A percentile compares a stretch with the other conserved stretches of the same genome.
phyloP scores from a whole-genome alignment of 2,113 vertebrate species.

The Silurus meridionalis region DNA sequence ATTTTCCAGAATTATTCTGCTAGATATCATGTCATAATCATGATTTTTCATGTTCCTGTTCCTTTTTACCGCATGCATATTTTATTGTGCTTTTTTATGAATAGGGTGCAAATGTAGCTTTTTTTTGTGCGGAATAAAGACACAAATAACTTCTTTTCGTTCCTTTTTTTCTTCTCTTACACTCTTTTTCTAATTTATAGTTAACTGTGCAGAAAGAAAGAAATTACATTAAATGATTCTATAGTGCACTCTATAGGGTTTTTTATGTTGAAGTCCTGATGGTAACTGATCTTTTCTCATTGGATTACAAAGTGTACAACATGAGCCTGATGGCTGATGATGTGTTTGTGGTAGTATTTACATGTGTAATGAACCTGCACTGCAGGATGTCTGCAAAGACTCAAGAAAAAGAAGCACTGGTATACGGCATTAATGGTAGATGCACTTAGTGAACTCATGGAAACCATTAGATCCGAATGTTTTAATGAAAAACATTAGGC shows the following conservation, averaged over 20 bases:
- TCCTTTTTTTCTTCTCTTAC: not conserved
- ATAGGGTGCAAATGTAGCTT: not conserved
- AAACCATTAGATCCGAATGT: constrained; percentile 6
- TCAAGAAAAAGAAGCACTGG: not conserved
- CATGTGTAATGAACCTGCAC: constrained; percentile 8
- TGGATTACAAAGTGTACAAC: not conserved
- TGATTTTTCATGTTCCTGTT: not conserved
- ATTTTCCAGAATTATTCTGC: not conserved
- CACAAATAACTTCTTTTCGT: constrained; percentile 13
- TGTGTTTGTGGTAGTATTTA: not conserved
- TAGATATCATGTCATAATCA: not conserved
- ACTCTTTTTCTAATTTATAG: not conserved
- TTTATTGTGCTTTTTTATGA: not conserved
- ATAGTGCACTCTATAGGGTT: not conserved
- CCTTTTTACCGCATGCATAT: not conserved
- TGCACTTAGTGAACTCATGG: not conserved
- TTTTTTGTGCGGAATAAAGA: not conserved
- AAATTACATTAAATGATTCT: not conserved
- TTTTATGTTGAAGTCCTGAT: not conserved
- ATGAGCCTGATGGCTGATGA: not conserved
- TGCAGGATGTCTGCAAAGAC: not conserved
- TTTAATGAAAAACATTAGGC: constrained; percentile 13
- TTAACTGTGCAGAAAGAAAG: not conserved
- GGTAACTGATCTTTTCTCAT: not conserved
- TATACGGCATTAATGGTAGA: not conserved